phyloP scores from a whole-genome alignment of 64 coral and sea anemone genomes.

The Astreopora myriophthalma region DNA sequence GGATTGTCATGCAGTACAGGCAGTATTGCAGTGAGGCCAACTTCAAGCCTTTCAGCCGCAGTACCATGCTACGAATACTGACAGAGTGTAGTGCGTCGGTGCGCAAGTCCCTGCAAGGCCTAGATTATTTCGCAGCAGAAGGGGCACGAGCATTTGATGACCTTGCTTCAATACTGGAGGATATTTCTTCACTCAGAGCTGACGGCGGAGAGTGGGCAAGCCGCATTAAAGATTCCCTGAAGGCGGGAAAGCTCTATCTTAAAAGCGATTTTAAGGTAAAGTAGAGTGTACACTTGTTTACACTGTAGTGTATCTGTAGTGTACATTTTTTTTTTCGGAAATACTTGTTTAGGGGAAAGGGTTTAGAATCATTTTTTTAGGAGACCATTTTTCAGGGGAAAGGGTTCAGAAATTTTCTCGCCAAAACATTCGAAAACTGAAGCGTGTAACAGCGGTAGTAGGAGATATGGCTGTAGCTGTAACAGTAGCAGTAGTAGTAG shows the following conservation, averaged over 20 bases:
- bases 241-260: not conserved
- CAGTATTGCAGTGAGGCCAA: not conserved
- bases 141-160: not conserved
- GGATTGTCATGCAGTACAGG: not conserved
- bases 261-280: not conserved
- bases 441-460: no score
- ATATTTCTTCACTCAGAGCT: not conserved
- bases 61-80: not conserved
- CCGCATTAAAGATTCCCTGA: not conserved
- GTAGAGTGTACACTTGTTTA: not conserved
- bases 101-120: not conserved
- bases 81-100: not conserved
- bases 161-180: not conserved
- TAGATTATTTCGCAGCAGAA: not conserved
- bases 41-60: not conserved
- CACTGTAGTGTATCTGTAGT: no score
- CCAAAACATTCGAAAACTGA: no score
- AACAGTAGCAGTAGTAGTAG: not conserved
- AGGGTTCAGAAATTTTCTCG: no score
- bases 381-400: no score
- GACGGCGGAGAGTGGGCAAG: not conserved
- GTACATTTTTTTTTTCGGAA: no score
- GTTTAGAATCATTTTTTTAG: not conserved
- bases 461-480: no score
- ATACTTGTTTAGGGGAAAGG: no score